Base-by-base conservation (phyloP, 2,888 invertebrate genomes). In the Litoditis marina region DNA sequence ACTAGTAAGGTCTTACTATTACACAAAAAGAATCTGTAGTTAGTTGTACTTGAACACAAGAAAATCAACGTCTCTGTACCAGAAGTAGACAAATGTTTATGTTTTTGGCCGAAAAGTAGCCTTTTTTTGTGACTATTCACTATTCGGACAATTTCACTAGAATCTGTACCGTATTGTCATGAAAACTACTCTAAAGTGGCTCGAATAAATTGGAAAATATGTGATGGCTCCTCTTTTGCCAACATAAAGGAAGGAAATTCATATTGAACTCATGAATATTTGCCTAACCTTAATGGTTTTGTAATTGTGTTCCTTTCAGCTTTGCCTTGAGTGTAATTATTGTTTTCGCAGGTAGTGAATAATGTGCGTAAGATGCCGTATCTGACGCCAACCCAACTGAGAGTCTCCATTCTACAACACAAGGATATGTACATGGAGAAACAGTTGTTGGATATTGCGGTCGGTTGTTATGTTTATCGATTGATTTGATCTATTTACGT, bases 321-420 rank as follows among this genome's bases (percentile, higher is more conserved):
- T 8, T 19, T 30, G 13, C 13, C 27, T 53, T 7, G 19, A 53
- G 13, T 30, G 31, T 30, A 19, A 16, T 16, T 34, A 16, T 34
- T 22, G 19, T 16, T 7, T 30, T 52, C 46, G 11, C 22, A 67
- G 69, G 68, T 74, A 13, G 71, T 81, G 13, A 81, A 80, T 64
- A 81, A 80, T 64, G 81, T 81, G 39, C 69, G 81, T 25, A 79
- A 81, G 63, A 81, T 81, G 63, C 81, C 81, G 2, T 82, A 76
- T 50, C 67, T 81, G 46, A 78, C 81, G 2, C 76, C 77, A 3
- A 77, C 79, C 8, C 81, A 81, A 49, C 67, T 81, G 6, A 67
- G 81, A 44, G 78, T 79, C 27, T 78, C 80, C 1, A 71, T 81
- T 53, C 72, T 81, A 25, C 81, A 81, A 42, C 80, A 82, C 59